phyloP scores from a whole-genome alignment of 2,888 invertebrate genomes.

The Podabrus alpinus region DNA sequence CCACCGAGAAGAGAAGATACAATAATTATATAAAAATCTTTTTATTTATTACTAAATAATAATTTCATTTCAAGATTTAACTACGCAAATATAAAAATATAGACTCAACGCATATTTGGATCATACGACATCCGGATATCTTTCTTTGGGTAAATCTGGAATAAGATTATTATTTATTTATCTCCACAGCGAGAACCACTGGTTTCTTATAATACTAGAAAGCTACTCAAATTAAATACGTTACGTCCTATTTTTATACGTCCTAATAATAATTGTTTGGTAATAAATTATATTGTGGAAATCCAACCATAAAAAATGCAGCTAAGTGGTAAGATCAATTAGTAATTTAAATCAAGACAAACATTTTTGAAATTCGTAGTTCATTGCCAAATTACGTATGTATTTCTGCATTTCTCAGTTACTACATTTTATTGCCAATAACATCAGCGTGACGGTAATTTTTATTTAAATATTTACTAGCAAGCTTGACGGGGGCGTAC shows the following conservation, averaged over 20 bases:
- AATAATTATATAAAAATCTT: too few species aligned
- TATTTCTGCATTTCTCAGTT: constrained; percentile 27
- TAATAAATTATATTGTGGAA: background rate
- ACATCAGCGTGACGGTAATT: constrained; percentile 28
- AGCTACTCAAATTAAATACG: too few species aligned
- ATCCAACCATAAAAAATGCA: background rate
- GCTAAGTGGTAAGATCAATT: background rate
- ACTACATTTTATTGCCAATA: constrained; percentile 32
- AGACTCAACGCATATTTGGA: too few species aligned
- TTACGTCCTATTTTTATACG: too few species aligned
- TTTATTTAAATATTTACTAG: constrained; percentile 28
- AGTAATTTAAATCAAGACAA: background rate
- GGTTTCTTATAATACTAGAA: background rate
- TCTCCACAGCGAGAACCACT: too few species aligned
- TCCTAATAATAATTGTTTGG: background rate
- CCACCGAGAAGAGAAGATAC: too few species aligned
- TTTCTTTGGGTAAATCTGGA: too few species aligned
- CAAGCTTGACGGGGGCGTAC: constrained; percentile 25
- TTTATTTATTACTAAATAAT: too few species aligned
- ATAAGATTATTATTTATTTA: too few species aligned
- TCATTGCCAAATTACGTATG: constrained; percentile 36
- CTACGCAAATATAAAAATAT: too few species aligned
- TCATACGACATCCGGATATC: too few species aligned
- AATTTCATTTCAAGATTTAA: too few species aligned
- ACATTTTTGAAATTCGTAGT: constrained; percentile 28